These are phyloP conservation scores for Leucozona laternaria DNA, from an alignment of 2,888 invertebrate species.

Conservation along the genomic window DNA sequence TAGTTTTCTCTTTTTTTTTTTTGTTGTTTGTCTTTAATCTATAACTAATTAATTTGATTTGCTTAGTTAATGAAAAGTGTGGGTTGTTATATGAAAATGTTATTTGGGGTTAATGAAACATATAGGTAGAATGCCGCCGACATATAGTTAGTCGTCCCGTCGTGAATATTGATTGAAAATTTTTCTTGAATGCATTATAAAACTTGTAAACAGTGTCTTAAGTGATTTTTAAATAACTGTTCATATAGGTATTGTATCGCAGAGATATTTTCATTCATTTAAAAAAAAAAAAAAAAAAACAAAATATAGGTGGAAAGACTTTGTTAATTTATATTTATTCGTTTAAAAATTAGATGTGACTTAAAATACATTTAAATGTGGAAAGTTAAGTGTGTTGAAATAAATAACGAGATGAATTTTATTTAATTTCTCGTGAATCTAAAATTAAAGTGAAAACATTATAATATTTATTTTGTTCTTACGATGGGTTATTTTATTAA, in stretches of 20 bases:
- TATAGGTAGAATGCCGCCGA: not conserved
- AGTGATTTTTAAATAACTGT: conserved; percentile 40
- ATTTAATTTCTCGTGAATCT: no score
- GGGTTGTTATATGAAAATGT: conserved; percentile 14
- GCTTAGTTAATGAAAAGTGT: conserved; percentile 38
- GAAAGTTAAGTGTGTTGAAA: no score
- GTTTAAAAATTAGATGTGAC: no score
- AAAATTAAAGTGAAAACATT: no score
- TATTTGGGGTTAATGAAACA: not conserved
- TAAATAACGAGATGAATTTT: no score
- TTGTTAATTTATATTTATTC: not conserved
- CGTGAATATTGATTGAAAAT: conserved; percentile 31
- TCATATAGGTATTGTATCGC: not conserved
- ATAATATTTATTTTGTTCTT: no score
- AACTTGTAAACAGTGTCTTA: conserved; percentile 16
- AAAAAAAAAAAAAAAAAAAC: no score
- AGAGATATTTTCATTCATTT: not conserved
- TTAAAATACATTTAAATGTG: no score
- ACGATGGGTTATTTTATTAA: no score
- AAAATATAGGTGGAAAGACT: not conserved
- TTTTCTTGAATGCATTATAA: conserved; percentile 17
- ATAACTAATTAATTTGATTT: conserved; percentile 51
- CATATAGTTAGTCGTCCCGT: conserved; percentile 4
- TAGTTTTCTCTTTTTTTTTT: conserved; percentile 26
- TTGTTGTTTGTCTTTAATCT: conserved; percentile 6